phyloP scores from a whole-genome alignment of 2,797 vertebrate genomes.

The Enteromius radiatus region DNA sequence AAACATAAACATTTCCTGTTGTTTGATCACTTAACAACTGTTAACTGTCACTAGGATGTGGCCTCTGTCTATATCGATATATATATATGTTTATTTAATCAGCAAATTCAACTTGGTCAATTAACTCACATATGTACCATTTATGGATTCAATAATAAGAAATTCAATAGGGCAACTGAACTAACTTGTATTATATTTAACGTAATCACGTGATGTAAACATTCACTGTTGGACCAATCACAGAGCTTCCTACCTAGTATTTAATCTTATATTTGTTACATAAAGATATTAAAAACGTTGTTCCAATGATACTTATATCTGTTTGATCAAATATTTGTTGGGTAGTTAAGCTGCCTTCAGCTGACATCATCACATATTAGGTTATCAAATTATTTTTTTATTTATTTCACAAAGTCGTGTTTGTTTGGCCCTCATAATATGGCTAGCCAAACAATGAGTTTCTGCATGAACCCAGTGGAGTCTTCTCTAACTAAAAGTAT shows the following conservation, averaged over 20 bases:
- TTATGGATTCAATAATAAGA: neutral
- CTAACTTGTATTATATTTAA: neutral
- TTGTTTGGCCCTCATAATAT: neutral
- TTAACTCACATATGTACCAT: neutral
- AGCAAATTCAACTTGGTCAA: neutral
- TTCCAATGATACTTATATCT: neutral
- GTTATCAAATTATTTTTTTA: no score
- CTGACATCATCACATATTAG: neutral
- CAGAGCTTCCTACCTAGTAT: neutral
- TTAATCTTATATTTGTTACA: neutral
- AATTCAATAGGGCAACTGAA: neutral
- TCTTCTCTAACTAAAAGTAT: neutral
- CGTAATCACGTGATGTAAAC: constrained; percentile 40
- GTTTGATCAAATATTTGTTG: neutral
- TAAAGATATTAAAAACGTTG: neutral
- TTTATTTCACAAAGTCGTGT: neutral
- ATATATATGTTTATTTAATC: neutral
- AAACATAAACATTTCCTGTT: neutral
- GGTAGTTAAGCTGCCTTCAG: neutral
- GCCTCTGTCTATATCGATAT: neutral
- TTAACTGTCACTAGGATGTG: neutral
- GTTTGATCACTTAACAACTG: neutral
- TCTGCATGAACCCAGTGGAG: neutral
- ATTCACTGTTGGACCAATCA: constrained; percentile 6
- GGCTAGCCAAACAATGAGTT: no score